These are phyloP conservation scores for Pyrocoelia pectoralis DNA, from an alignment of 2,888 invertebrate genomes.

Conservation along the genomic window DNA sequence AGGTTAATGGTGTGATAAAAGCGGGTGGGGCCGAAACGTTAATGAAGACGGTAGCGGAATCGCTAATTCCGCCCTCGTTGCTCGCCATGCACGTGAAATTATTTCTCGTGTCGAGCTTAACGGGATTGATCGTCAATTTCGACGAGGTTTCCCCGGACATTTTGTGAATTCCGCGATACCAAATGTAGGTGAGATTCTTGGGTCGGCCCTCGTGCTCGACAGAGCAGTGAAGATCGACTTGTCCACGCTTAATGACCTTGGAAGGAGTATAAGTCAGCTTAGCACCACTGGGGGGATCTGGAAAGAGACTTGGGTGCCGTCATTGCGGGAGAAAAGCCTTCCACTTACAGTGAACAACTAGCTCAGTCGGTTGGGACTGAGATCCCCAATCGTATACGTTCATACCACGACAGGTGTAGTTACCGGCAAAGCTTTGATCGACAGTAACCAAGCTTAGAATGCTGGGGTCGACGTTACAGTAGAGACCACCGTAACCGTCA, in stretches of 20 bases:
- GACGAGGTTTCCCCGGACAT: conserved; percentile 78
- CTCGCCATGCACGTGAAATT: conserved; percentile 90
- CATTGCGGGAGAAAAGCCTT: not conserved
- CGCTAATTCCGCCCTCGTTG: conserved; percentile 85
- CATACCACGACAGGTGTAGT: conserved; percentile 91
- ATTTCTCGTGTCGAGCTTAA: conserved; percentile 84
- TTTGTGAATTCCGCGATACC: conserved; percentile 80
- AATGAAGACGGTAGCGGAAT: conserved; percentile 71
- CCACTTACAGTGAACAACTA: conserved; percentile 85
- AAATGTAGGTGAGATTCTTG: conserved; percentile 75
- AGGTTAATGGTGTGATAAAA: conserved; percentile 71
- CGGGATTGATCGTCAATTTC: conserved; percentile 83
- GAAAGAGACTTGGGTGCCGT: conserved; percentile 48
- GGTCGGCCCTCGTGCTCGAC: conserved; percentile 87
- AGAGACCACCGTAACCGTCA: conserved; percentile 63
- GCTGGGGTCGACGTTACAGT: conserved; percentile 88
- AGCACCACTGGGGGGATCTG: conserved; percentile 88
- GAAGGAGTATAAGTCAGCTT: conserved; percentile 76
- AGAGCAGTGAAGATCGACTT: conserved; percentile 83
- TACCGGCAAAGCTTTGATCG: conserved; percentile 89
- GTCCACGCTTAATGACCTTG: conserved; percentile 81
- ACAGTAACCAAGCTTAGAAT: conserved; percentile 85
- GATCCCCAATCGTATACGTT: conserved; percentile 91
- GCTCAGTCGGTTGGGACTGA: conserved; percentile 77
- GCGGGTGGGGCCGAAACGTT: conserved; percentile 87